These are phyloP conservation scores for Solea solea DNA, from an alignment of 2,113 vertebrate genomes.

Conservation along the genomic window DNA sequence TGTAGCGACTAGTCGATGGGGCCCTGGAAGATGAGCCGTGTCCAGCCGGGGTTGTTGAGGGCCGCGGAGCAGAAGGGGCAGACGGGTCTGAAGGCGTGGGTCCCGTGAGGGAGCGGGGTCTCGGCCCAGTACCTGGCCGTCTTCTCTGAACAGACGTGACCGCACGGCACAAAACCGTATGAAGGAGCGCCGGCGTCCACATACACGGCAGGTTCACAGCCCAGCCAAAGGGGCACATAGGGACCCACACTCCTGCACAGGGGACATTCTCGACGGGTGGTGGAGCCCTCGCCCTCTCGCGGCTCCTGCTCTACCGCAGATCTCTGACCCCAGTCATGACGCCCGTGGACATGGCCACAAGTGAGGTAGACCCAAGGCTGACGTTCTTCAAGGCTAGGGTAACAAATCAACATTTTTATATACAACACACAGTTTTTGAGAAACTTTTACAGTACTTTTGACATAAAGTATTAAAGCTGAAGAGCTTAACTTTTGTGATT, in stretches of 20 bases:
- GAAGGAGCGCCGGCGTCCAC: conserved; percentile 94
- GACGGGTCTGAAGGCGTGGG: conserved; percentile 95
- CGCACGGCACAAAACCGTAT: conserved; percentile 93
- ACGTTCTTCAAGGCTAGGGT: conserved; percentile 91
- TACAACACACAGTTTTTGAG: background rate
- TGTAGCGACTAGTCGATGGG: conserved; percentile 87
- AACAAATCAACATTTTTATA: background rate
- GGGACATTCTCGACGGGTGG: conserved; percentile 90
- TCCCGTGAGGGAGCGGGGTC: conserved; percentile 94
- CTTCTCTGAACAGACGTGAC: conserved; percentile 97
- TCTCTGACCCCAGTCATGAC: conserved; percentile 92
- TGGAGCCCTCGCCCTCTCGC: conserved; percentile 61
- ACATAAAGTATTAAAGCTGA: background rate
- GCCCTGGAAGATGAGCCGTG: conserved; percentile 97
- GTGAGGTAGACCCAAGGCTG: conserved; percentile 98
- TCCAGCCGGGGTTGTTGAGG: conserved; percentile 88
- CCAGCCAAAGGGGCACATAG: conserved; percentile 97
- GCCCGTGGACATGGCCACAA: conserved; percentile 96
- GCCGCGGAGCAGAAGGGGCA: conserved; percentile 96
- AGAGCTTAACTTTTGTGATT: too few relatives aligned
- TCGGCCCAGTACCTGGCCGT: conserved; percentile 95
- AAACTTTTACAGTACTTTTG: background rate
- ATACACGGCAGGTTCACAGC: conserved; percentile 93
- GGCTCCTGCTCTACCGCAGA: conserved; percentile 64
- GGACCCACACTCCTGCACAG: conserved; percentile 94